Evolutionary conservation across 2,113 vertebrate species (phyloP).

Genomic region (Eulemur macaco): DNA sequence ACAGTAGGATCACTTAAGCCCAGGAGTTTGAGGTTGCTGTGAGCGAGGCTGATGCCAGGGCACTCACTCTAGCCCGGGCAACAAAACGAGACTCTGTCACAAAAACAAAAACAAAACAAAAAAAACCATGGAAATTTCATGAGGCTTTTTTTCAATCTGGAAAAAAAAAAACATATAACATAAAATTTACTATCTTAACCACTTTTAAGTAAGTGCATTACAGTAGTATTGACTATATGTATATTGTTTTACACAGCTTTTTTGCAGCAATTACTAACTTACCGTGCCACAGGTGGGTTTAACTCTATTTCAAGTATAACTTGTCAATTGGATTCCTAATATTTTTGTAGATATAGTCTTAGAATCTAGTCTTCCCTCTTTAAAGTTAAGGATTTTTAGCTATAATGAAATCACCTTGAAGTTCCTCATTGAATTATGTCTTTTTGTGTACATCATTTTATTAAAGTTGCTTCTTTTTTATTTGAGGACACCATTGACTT

Average conservation of each 20-base stretch:
- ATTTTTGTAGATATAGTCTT: not conserved
- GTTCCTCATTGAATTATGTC: not conserved
- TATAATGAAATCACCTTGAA: not conserved
- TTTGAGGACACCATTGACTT: not conserved
- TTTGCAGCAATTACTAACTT: not conserved
- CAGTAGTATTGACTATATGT: not conserved
- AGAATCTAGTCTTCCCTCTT: not conserved
- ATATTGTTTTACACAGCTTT: not conserved
- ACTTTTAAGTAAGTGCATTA: not conserved
- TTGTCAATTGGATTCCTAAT: not conserved
- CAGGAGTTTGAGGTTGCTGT: too few relatives aligned
- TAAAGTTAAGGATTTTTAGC: not conserved
- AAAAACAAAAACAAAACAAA: too few relatives aligned
- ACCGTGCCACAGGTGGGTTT: not conserved
- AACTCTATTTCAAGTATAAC: not conserved
- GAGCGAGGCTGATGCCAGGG: too few relatives aligned
- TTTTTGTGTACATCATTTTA: not conserved
- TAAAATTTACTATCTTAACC: not conserved
- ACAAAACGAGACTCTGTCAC: too few relatives aligned
- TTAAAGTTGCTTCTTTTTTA: not conserved
- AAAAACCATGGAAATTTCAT: not conserved
- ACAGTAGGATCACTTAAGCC: too few relatives aligned
- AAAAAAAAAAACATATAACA: not conserved
- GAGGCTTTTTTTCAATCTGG: not conserved
- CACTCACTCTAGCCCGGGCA: too few relatives aligned